Conservation (phyloP, 2,888 invertebrate species). For the Hyposoter didymator region DNA sequence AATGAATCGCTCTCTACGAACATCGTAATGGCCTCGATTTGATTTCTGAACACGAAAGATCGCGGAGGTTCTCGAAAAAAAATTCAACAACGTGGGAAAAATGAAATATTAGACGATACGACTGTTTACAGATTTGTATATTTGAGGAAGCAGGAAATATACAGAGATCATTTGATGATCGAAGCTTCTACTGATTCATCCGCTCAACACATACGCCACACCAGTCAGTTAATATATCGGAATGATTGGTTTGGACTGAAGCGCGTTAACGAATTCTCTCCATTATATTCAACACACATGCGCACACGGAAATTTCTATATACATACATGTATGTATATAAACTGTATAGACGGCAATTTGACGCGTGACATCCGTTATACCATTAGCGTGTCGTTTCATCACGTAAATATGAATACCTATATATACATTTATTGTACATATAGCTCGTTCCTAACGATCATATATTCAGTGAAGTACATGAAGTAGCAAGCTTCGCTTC, state of each 20-base stretch:
- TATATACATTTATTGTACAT: slow-evolving; percentile 15
- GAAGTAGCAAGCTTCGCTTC: slow-evolving; percentile 33
- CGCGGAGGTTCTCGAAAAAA: no score
- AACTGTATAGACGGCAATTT: slow-evolving; percentile 48
- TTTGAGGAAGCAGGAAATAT: slow-evolving; percentile 43
- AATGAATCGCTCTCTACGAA: no score
- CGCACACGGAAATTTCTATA: slow-evolving; percentile 6
- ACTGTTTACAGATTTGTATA: not conserved
- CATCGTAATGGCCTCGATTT: no score
- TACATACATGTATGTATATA: not conserved
- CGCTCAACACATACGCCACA: slow-evolving; percentile 37
- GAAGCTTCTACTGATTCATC: slow-evolving; percentile 50
- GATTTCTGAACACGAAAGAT: no score
- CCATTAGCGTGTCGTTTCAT: slow-evolving; percentile 54
- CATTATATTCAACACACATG: slow-evolving; percentile 14
- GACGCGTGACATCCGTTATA: slow-evolving; percentile 65
- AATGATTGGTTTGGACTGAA: slow-evolving; percentile 54
- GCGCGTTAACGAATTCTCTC: slow-evolving; percentile 52
- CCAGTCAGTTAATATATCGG: slow-evolving; percentile 49
- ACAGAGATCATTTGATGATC: slow-evolving; percentile 45
- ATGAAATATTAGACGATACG: not conserved
- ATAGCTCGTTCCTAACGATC: slow-evolving; percentile 22
- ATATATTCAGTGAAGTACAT: slow-evolving; percentile 49
- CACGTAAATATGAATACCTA: slow-evolving; percentile 15
- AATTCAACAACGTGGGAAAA: not conserved